Evolutionary conservation across 2,113 vertebrate genomes (phyloP).

Genomic region (Arenaria interpres): DNA sequence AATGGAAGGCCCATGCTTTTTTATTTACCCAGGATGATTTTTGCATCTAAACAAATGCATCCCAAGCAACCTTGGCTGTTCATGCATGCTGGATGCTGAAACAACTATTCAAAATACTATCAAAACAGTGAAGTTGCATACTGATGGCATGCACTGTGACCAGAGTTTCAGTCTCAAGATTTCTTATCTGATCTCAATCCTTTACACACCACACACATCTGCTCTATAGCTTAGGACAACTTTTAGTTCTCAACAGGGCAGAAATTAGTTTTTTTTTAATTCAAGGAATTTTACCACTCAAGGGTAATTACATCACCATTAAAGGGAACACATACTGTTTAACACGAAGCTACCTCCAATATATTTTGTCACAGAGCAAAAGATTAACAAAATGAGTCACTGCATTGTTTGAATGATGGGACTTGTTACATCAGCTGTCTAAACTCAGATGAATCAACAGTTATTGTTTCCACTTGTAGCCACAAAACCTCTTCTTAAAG

Average conservation of each 20-base stretch:
- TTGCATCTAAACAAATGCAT: background rate
- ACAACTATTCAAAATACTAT: background rate
- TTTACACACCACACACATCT: background rate
- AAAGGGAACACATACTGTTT: background rate
- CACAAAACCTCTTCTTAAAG: background rate
- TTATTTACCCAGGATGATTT: background rate
- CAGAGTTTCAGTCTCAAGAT: background rate
- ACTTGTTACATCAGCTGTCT: conserved; percentile 12
- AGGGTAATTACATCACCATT: background rate
- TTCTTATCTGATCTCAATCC: background rate
- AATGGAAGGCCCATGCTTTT: background rate
- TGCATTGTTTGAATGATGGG: conserved; percentile 21
- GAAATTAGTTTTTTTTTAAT: background rate
- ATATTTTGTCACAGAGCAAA: conserved; percentile 22
- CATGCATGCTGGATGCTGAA: background rate
- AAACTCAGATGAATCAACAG: conserved; percentile 20
- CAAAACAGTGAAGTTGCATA: background rate
- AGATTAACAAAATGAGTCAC: conserved; percentile 41
- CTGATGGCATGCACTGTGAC: background rate
- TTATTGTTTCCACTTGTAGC: conserved; percentile 8
- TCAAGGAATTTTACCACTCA: background rate
- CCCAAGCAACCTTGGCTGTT: background rate
- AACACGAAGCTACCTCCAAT: conserved; percentile 15
- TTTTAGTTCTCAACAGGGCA: background rate
- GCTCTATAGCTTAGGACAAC: background rate